phyloP scores from a whole-genome alignment of 2,113 vertebrate genomes.

The Colius striatus region DNA sequence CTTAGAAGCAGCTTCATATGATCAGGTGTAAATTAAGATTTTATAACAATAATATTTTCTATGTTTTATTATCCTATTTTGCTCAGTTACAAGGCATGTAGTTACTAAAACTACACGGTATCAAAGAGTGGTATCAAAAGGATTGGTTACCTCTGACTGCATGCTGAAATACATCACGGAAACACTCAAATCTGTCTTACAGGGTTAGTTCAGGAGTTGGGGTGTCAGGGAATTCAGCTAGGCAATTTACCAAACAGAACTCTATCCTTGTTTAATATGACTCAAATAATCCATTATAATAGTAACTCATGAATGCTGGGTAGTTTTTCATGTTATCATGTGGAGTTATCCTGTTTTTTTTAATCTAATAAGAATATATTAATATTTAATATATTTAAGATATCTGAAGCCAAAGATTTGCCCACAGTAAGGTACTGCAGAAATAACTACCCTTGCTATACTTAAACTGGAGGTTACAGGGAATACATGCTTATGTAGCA shows the following conservation, averaged over 20 bases:
- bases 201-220: background rate
- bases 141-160: background rate
- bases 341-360: background rate
- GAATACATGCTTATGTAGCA: background rate
- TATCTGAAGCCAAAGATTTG: background rate
- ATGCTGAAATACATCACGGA: background rate
- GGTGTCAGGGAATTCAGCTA: background rate
- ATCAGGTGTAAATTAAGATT: background rate
- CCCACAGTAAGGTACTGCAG: background rate
- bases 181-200: background rate
- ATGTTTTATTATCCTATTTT: background rate
- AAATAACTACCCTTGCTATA: background rate
- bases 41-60: too few species aligned
- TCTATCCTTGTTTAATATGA: constrained; percentile 29
- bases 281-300: constrained; percentile 12
- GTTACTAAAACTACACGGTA: background rate
- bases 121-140: background rate
- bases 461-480: background rate
- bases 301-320: background rate
- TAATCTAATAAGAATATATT: background rate
- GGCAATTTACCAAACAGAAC: background rate
- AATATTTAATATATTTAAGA: background rate
- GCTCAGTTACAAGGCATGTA: background rate
- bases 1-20: constrained; percentile 27
- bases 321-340: background rate